These are phyloP conservation scores for Elephas maximus DNA, from an alignment of 2,113 vertebrate species.

Conservation along the genomic window DNA sequence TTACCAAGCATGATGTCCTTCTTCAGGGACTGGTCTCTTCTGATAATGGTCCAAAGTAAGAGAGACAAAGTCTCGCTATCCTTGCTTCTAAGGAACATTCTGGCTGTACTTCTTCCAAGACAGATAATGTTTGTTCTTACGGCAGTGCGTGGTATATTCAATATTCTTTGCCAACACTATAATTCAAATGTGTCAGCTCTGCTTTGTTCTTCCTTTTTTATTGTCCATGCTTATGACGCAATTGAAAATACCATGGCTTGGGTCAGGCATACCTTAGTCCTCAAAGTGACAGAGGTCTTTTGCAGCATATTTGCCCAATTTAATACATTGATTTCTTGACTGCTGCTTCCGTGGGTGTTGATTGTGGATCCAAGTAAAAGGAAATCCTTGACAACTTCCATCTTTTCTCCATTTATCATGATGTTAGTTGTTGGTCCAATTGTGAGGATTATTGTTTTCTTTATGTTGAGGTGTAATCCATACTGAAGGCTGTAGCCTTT, in stretches of 20 bases:
- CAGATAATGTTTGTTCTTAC: background rate
- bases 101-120: background rate
- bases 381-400: background rate
- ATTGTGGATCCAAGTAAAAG: background rate
- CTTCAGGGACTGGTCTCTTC: background rate
- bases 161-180: background rate
- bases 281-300: background rate
- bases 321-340: background rate
- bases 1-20: background rate
- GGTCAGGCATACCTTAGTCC: background rate
- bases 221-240: background rate
- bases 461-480: too few relatives aligned
- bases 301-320: background rate
- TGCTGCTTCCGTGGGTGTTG: background rate
- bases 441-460: too few relatives aligned
- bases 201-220: too few relatives aligned
- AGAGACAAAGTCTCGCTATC: background rate
- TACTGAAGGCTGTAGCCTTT: too few relatives aligned
- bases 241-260: background rate
- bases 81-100: background rate
- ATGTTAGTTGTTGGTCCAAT: too few relatives aligned
- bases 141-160: too few relatives aligned
- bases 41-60: background rate
- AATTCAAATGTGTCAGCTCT: background rate
- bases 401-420: too few relatives aligned